Base-by-base conservation (phyloP, 2,888 invertebrate genomes). In the Thalpophila matura region DNA sequence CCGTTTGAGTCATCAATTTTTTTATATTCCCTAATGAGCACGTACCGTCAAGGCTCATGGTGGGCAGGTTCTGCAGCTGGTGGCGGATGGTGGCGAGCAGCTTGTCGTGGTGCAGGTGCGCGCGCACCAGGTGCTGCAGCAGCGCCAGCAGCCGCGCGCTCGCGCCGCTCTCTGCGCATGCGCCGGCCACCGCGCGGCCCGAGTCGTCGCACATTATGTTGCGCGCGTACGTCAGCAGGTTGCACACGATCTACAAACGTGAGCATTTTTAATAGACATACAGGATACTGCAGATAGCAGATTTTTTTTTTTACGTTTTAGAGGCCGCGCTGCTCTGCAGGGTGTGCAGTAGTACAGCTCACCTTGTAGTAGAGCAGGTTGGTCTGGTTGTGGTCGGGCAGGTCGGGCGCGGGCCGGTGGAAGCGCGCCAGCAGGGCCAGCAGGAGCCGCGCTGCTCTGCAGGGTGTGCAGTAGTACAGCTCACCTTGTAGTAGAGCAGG, bases 181-280 rank as follows among this genome's bases (percentile, higher is more conserved):
- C 95, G 91, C 49, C 91, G 6, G 96, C 95, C 38, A 96, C 86
- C 0, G 95, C 95, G 16, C 94, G 94, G 2, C 95, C 93, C 66
- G 95, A 95, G 5, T 93, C 92, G 3, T 95, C 95, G 79, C 96
- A 95, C 45, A 96, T 93, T 16, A 96, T 94, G 85, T 97, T 97
- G 59, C 97, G 95, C 0, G 96, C 96, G 88, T 97, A 98, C 20
- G 96, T 92, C 33, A 97, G 89, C 22, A 98, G 90, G 91, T 98
- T 97, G 35, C 97, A 96, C 4, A 97, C 96, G 50, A 97, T 96
- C 95, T 97, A 95, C 38, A n/a, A n/a, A n/a, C n/a, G n/a, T n/a
- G n/a, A n/a, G n/a, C n/a, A n/a, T n/a, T n/a, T n/a, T n/a, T n/a
- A n/a, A n/a, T n/a, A n/a, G n/a, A n/a, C n/a, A n/a, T n/a, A n/a